These are phyloP conservation scores for Sciaenops ocellatus DNA, from an alignment of 2,797 vertebrate genomes.

Conservation along the genomic window DNA sequence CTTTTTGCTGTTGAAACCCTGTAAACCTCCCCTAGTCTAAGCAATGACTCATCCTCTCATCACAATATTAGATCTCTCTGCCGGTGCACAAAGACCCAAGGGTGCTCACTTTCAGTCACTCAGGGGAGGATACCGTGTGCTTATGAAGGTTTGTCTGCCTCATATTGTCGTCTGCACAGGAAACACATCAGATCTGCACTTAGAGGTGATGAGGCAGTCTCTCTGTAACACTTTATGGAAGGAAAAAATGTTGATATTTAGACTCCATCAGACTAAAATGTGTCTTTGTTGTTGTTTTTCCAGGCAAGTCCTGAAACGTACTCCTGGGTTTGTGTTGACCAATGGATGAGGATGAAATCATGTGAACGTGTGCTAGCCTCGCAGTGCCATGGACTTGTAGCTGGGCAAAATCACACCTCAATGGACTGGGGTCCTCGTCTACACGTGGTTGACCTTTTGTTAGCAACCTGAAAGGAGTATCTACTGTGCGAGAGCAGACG, in stretches of 20 bases:
- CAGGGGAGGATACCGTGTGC: background rate
- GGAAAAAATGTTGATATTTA: background rate
- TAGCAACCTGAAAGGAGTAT: slow-evolving; percentile 56
- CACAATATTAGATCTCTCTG: slow-evolving; percentile 18
- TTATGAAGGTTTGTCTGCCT: background rate
- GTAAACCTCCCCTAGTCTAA: background rate
- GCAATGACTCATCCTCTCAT: slow-evolving; percentile 36
- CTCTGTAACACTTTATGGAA: background rate
- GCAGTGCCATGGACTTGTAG: slow-evolving; percentile 41
- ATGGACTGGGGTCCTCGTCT: slow-evolving; percentile 70
- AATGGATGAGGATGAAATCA: slow-evolving; percentile 72
- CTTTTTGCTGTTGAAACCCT: slow-evolving; percentile 26
- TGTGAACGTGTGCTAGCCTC: slow-evolving; percentile 38
- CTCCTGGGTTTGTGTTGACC: slow-evolving; percentile 30
- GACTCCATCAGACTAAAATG: background rate
- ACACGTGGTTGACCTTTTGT: slow-evolving; percentile 50
- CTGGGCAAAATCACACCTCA: slow-evolving; percentile 34
- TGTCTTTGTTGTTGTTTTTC: background rate
- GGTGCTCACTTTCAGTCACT: slow-evolving; percentile 17
- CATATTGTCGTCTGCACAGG: background rate
- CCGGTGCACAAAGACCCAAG: slow-evolving; percentile 9
- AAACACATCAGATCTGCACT: background rate
- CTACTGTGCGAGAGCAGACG: slow-evolving; percentile 18
- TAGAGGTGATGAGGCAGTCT: background rate
- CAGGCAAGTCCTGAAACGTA: slow-evolving; percentile 33